Conservation (phyloP, 2,797 vertebrate species). For the Antrozous pallidus region DNA sequence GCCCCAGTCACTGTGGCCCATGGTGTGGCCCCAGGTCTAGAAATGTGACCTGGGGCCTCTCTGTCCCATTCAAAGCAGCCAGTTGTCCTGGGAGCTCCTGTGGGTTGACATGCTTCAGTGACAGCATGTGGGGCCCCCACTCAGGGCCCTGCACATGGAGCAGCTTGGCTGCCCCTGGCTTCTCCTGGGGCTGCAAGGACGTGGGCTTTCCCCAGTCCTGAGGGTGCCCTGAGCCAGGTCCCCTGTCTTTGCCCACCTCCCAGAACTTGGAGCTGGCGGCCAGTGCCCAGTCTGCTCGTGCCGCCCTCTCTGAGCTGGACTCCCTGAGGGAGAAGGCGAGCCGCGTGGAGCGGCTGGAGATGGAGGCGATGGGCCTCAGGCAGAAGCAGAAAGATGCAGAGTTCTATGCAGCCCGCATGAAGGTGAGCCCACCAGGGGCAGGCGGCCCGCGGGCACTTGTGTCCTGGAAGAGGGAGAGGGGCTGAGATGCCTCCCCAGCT, state of each 20-base stretch:
- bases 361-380: constrained; percentile 93
- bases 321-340: constrained; percentile 89
- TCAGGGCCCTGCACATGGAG: rapidly evolving
- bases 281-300: constrained; percentile 92
- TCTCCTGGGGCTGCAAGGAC: background rate
- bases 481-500: too few species aligned
- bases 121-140: rapidly evolving
- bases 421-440: constrained; percentile 83
- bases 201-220: background rate
- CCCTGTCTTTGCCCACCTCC: background rate
- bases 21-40: background rate
- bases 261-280: constrained; percentile 91
- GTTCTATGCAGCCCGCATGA: constrained; percentile 96
- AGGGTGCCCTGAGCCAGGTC: background rate
- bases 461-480: background rate
- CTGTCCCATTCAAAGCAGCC: background rate
- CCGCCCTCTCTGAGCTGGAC: constrained; percentile 93
- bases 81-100: background rate
- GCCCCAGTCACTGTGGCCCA: rapidly evolving
- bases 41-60: rapidly evolving
- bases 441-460: rapidly evolving
- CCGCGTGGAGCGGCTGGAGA: constrained; percentile 92
- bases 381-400: constrained; percentile 96
- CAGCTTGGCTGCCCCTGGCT: background rate
- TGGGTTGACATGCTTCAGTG: background rate